Base-by-base conservation (phyloP, 1,140 invertebrate species). In the Drosophila arizonae region DNA sequence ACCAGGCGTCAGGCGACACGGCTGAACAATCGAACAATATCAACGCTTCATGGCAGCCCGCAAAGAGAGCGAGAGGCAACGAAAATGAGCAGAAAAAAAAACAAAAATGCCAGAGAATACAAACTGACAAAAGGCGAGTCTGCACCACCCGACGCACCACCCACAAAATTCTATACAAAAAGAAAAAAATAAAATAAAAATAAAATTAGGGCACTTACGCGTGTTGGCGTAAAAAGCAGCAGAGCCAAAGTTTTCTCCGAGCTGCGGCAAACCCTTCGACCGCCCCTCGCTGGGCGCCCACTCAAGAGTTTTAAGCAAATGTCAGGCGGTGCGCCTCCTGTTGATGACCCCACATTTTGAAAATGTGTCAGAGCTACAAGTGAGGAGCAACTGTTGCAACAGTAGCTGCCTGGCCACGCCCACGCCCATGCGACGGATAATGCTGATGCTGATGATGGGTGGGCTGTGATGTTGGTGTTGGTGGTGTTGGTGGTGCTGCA, bases 321-420 rank as follows among this genome's bases (percentile, higher is more conserved):
- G 81, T 85, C 81, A 85, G 81, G 63, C 70, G 64, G 56, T 36
- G 67, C 17, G 67, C 72, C 66, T 63, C 71, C 78, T 77, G 81
- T 72, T 86, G 81, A 87, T 86, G 81, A 87, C 81, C 81, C 81
- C 86, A 79, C 82, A 86, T 86, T 85, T 81, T 81, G 78, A 87
- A 86, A 86, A 86, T 86, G 81, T 86, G 82, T 86, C 81, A 86
- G 76, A 81, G 82, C 81, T 87, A 87, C 81, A 86, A 86, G 81
- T 86, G 79, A 81, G 68, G 82, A 86, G 81, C 79, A 86, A 86
- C 81, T 86, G 81, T 86, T 86, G 81, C 81, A 72, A 78, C 62
- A 72, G 64, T 43, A 51, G 21, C 24, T 33, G 15, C 62, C 2
- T 24, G 15, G n/a, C 10, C 43, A 15, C 65, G 50, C 54, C 30